Base-by-base conservation (phyloP, 2,113 vertebrate species). In the Micromys minutus region DNA sequence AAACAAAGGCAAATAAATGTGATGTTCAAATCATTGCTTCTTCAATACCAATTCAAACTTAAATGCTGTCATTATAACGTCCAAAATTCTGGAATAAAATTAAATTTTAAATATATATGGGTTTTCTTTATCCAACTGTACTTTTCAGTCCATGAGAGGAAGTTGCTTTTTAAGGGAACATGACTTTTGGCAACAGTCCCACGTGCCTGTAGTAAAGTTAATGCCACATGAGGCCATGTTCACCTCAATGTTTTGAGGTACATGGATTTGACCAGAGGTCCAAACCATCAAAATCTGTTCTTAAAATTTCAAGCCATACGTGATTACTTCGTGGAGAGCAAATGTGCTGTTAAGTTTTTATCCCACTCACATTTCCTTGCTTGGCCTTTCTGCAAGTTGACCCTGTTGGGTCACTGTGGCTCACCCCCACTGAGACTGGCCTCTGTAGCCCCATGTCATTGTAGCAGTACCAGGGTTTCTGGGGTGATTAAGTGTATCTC, bases 41-140 rank as follows among this genome's bases (percentile, higher is more conserved):
- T 90, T 88, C 92, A 50, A 75, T 89, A 93, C 24, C 95, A 93
- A 97, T 24, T 89, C 76, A 95, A 87, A 96, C 63, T 91, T 84
- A 96, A 95, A 94, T 50, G 75, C 61, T 93, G 52, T 47, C 47
- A 55, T 81, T 94, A 94, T 59, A 76, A 90, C 81, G 47, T 94
- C 67, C 76, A 93, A 97, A 93, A 57, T 96, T 93, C 72, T 90
- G 76, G 34, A 95, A 75, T 96, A 87, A 52, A 94, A 93, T 97
- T 86, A 94, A 88, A 72, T 89, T 90, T 92, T 89, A 76, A 90
- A 79, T 79, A 84, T 50, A 69, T 21, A 74, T 87, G 87, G 42
- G 55, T 90, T 92, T 96, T 93, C 71, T 75, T 91, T 74, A 91
- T 63, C 83, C 47, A 95, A 96, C 24, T 76, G 47, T 85, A 90